A percentile compares a stretch with the other conserved stretches of the same genome.
phyloP scores from a whole-genome alignment of 2,113 vertebrate genomes.

The Chaetodon auriga region DNA sequence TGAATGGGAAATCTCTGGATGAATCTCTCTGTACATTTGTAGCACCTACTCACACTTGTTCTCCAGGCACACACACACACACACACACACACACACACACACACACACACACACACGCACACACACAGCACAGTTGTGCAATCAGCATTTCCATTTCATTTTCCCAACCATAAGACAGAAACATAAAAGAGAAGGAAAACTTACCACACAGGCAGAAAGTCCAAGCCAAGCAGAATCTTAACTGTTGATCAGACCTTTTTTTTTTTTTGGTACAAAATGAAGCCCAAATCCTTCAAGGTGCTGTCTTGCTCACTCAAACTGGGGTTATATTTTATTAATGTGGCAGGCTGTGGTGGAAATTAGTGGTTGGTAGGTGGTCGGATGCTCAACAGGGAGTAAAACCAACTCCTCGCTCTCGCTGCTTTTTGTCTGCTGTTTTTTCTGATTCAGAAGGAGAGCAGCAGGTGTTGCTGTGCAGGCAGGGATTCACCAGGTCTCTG shows the following conservation, averaged over 20 bases:
- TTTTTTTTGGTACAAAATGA: slow-evolving; percentile 15
- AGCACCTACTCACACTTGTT: neutral
- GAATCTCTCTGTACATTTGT: neutral
- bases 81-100: neutral
- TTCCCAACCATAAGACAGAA: neutral
- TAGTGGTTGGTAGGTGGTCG: slow-evolving; percentile 22
- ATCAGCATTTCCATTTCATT: neutral
- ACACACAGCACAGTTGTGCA: neutral
- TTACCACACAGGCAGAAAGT: slow-evolving; percentile 42
- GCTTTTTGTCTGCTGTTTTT: neutral
- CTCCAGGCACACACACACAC: neutral
- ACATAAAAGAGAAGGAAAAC: slow-evolving; percentile 19
- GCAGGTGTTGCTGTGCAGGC: slow-evolving; percentile 46
- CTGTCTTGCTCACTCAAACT: neutral
- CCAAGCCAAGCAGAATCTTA: neutral
- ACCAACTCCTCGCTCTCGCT: slow-evolving; percentile 22
- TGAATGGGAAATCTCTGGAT: slow-evolving; percentile 8
- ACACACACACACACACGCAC: slow-evolving; percentile 7
- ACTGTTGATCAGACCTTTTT: slow-evolving; percentile 5
- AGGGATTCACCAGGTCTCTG: slow-evolving; percentile 11
- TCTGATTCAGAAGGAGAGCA: slow-evolving; percentile 22
- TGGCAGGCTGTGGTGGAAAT: slow-evolving; percentile 26
- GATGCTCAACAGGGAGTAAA: slow-evolving; percentile 35
- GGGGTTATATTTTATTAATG: slow-evolving; percentile 27
- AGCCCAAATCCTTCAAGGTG: slow-evolving; percentile 24